These are phyloP conservation scores for Epizoanthus illoricatus DNA, from an alignment of 92 coral and sea anemone genomes.

Conservation along the genomic window DNA sequence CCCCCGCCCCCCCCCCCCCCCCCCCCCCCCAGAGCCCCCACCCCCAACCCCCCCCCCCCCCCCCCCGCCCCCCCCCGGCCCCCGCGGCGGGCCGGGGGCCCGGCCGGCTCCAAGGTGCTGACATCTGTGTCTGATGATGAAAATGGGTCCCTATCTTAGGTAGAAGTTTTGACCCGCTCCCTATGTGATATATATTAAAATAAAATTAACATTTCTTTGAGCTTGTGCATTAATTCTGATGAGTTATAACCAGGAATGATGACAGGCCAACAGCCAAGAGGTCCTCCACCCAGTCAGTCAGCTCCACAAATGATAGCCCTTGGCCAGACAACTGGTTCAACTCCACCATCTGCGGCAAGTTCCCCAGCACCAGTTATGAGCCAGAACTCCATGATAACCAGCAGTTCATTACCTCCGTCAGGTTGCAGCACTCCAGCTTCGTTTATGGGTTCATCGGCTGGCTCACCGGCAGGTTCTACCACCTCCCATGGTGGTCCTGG, in stretches of 20 bases:
- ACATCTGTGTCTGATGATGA: too few species aligned
- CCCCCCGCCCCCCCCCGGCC: too few species aligned
- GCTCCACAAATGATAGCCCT: conserved; percentile 37
- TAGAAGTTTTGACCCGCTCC: not conserved
- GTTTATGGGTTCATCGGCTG: conserved; percentile 74
- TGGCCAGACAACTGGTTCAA: conserved; percentile 59
- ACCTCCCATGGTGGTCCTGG: conserved; percentile 69
- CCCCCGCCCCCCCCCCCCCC: too few species aligned
- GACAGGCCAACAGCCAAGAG: conserved; percentile 31
- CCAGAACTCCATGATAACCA: conserved; percentile 73
- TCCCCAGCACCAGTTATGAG: conserved; percentile 75
- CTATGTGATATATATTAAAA: not conserved
- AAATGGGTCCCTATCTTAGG: not conserved
- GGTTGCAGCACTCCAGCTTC: conserved; percentile 93
- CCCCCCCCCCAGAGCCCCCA: too few species aligned
- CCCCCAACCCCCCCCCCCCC: too few species aligned
- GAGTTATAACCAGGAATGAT: conserved; percentile 6
- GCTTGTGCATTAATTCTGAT: not conserved
- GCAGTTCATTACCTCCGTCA: conserved; percentile 81
- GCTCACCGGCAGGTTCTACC: conserved; percentile 65
- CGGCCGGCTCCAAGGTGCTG: too few species aligned
- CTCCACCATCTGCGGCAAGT: conserved; percentile 76
- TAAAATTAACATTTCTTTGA: too few species aligned
- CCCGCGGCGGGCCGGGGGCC: too few species aligned
- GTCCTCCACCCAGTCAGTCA: conserved; percentile 23